Percentiles rank a stretch among this genome's conserved stretches.
phyloP scores from a whole-genome alignment of 2,888 invertebrate genomes.

The Acronicta psi region DNA sequence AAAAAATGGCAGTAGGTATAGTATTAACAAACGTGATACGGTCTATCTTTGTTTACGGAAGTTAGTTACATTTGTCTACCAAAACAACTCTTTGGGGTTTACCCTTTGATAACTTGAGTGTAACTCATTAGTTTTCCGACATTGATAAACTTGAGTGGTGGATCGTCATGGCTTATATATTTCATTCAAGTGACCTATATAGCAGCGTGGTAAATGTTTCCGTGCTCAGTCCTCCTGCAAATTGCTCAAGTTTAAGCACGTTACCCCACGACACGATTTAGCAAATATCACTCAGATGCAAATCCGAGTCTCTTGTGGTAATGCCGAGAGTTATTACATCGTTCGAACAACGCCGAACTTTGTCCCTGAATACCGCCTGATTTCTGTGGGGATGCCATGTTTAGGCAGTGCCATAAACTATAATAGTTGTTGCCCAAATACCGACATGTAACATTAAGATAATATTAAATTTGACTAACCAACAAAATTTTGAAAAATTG shows the following conservation, averaged over 20 bases:
- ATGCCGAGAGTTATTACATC: slow-evolving; percentile 59
- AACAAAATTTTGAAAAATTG: background rate
- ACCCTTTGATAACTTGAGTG: slow-evolving; percentile 50
- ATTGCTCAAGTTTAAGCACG: slow-evolving; percentile 68
- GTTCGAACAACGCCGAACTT: slow-evolving; percentile 57
- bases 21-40: too few relatives aligned
- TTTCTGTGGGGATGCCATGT: slow-evolving; percentile 29
- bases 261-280: slow-evolving; percentile 65
- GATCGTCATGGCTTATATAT: slow-evolving; percentile 38
- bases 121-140: slow-evolving; percentile 55
- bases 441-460: slow-evolving; percentile 9
- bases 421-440: slow-evolving; percentile 14
- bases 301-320: slow-evolving; percentile 64
- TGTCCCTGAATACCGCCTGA: slow-evolving; percentile 49
- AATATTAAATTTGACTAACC: slow-evolving; percentile 3
- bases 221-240: slow-evolving; percentile 55
- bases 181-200: slow-evolving; percentile 58
- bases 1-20: too few relatives aligned
- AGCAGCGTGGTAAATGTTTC: slow-evolving; percentile 44
- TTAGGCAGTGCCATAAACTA: slow-evolving; percentile 25
- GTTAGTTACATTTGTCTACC: slow-evolving; percentile 42
- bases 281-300: slow-evolving; percentile 67
- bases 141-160: slow-evolving; percentile 52
- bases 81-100: slow-evolving; percentile 34
- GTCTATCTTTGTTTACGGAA: slow-evolving; percentile 19